Evolutionary conservation across 2,888 invertebrate species (phyloP), one percentile per base, ranked within the genome.

Genomic region (Trissolcus brochymenae): DNA sequence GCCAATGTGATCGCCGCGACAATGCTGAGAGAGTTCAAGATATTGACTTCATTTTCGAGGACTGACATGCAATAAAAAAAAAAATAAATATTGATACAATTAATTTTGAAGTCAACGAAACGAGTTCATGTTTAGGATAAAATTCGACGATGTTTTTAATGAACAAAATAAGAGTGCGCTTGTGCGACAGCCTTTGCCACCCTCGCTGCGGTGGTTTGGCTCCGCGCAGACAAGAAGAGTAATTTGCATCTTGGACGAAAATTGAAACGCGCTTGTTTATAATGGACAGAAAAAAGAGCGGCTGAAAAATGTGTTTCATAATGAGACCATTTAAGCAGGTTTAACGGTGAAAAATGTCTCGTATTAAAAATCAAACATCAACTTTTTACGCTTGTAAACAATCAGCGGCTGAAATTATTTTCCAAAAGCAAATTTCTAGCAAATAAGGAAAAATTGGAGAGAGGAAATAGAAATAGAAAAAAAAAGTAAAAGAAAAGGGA

Each of bases 241-340:
- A 84, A 85, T 87, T 86, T 87, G 85, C 86, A 85, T 86, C 84
- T 84, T 82, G 81, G 82, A 80, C 78, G 84, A 84, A 86, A 87
- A 87, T 87, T 87, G 85, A 85, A 86, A 86, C 82, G 80, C 81
- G 70, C 80, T 82, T 79, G 82, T 76, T 76, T 82, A 86, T 81
- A 81, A 35, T 35, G 80, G 81, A 41, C 56, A 80, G 80, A 78
- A 80, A 82, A 76, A 80, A 82, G 83, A 81, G 81, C 81, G 80
- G 82, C 82, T 80, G 82, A 81, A 83, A 84, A 86, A 87, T 86
- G 83, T 85, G 84, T 86, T 87, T 85, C 85, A 85, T 85, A 86
- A 86, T 85, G 79, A 84, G 79, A 83, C 80, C 81, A 80, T 79
- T 61, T 79, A 81, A 71, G 79, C 35, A 9, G 35, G 7, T 35